Evolutionary conservation across 2,888 invertebrate species (phyloP).

Genomic region (Pandemis heparana): DNA sequence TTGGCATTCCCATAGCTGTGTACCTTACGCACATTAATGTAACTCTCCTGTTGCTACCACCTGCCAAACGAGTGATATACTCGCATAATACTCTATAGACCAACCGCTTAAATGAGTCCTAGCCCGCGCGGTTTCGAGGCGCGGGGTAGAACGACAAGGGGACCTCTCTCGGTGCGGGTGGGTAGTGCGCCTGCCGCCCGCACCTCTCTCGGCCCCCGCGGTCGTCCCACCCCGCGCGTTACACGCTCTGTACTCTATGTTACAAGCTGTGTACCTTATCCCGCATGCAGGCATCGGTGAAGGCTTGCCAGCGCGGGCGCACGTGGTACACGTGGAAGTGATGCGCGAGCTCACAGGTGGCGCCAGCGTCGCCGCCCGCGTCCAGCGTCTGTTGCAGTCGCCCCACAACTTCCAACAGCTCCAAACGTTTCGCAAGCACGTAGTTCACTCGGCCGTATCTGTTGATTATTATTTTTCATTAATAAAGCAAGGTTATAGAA

Average conservation of each 20-base stretch:
- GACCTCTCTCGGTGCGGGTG: too few species aligned
- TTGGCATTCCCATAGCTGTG: background rate
- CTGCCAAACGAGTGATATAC: too few species aligned
- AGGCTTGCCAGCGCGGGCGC: constrained; percentile 96
- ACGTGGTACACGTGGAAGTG: constrained; percentile 99
- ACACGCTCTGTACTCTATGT: background rate
- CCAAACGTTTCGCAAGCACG: constrained; percentile 96
- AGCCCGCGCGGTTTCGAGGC: too few species aligned
- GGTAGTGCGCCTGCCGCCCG: too few species aligned
- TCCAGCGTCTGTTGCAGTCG: constrained; percentile 94
- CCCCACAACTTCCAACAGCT: constrained; percentile 94
- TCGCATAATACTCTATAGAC: too few species aligned
- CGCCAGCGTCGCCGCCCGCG: constrained; percentile 95
- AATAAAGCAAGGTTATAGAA: too few species aligned
- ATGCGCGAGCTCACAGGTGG: constrained; percentile 99
- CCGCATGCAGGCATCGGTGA: constrained; percentile 81
- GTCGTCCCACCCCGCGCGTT: too few species aligned
- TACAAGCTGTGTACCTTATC: constrained; percentile 36
- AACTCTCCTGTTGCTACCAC: too few species aligned
- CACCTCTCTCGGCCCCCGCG: too few species aligned
- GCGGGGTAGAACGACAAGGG: too few species aligned
- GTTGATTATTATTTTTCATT: constrained; percentile 5
- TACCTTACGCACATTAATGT: too few species aligned
- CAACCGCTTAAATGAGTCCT: too few species aligned
- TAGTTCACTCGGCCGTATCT: constrained; percentile 99